Base-by-base conservation (phyloP, 1,140 invertebrate species). In the Formica exsecta region DNA sequence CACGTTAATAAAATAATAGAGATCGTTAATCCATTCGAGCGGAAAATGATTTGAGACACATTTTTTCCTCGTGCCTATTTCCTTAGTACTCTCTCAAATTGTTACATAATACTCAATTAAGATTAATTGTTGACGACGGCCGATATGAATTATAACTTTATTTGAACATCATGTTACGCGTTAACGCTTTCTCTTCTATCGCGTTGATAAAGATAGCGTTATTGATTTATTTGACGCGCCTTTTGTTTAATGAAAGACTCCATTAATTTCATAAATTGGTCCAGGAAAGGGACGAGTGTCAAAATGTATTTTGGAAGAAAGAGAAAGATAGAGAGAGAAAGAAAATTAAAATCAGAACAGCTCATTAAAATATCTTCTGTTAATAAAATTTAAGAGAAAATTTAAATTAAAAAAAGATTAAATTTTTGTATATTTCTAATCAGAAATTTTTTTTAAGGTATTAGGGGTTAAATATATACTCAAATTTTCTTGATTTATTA, bases 191-290 rank as follows among this genome's bases (percentile, higher is more conserved):
- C n/a, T 81, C 13, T 29, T 32, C 13, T 38, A 73, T 61, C n/a
- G 66, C 7, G 36, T 61, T 80, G 54, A 73, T 41, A 81, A 81
- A 44, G 54, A 61, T 9, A 57, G 48, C 19, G 36, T 44, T 81
- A 41, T 81, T 71, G 54, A 81, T 73, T 9, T 16, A 61, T 73
- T 61, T 19, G 38, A 13, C 54, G 22, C 66, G 25, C 54, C 54
- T 81, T 22, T 7, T 32, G 4, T 22, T 80, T 73, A n/a, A 61
- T 71, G 25, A 73, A 73, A 61, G 51, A 7, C 25, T 11, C 59
- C 3, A 61, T 59, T 13, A 71, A 81, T 81, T 81, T 32, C 16
- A n/a, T 59, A 73, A 71, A n/a, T n/a, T n/a, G n/a, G n/a, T n/a
- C n/a, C n/a, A n/a, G n/a, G n/a, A n/a, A n/a, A 81, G 44, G 1